phyloP scores from a whole-genome alignment of 2,888 invertebrate species.

The Agrotis exclamationis region DNA sequence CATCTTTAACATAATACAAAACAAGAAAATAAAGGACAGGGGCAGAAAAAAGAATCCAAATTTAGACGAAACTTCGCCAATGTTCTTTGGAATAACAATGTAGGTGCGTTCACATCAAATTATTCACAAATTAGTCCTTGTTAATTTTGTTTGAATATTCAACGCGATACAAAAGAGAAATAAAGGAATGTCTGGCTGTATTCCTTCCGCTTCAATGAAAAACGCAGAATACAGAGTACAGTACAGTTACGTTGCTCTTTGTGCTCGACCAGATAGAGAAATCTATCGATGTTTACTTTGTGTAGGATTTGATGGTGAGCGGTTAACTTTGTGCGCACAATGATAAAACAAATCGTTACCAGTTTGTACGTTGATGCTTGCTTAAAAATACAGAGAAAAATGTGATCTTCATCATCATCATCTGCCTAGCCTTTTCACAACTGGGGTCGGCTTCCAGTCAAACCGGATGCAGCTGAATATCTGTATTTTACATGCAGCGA shows the following conservation, averaged over 20 bases:
- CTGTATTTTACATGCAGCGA: no score
- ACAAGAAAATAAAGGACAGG: constrained; percentile 33
- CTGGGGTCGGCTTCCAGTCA: no score
- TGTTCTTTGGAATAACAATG: constrained; percentile 53
- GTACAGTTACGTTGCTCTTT: constrained; percentile 64
- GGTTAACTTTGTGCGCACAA: constrained; percentile 22
- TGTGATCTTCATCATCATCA: background rate
- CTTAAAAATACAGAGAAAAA: background rate
- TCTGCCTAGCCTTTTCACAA: no score
- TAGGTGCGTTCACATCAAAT: constrained; percentile 58
- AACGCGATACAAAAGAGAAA: constrained; percentile 58
- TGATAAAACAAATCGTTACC: constrained; percentile 1
- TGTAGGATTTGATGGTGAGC: constrained; percentile 39
- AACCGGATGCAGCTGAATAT: no score
- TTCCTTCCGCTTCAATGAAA: constrained; percentile 68
- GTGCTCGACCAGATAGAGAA: constrained; percentile 67
- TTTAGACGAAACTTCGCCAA: constrained; percentile 36
- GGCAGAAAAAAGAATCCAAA: constrained; percentile 33
- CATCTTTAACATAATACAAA: constrained; percentile 29
- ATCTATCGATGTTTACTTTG: constrained; percentile 63
- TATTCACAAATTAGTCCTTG: constrained; percentile 65
- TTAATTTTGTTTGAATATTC: constrained; percentile 65
- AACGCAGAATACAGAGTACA: constrained; percentile 66
- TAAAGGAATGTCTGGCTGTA: constrained; percentile 64
- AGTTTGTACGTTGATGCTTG: background rate